Evolutionary conservation across 2,797 vertebrate genomes (phyloP).

Genomic region (Propithecus deckenii): DNA sequence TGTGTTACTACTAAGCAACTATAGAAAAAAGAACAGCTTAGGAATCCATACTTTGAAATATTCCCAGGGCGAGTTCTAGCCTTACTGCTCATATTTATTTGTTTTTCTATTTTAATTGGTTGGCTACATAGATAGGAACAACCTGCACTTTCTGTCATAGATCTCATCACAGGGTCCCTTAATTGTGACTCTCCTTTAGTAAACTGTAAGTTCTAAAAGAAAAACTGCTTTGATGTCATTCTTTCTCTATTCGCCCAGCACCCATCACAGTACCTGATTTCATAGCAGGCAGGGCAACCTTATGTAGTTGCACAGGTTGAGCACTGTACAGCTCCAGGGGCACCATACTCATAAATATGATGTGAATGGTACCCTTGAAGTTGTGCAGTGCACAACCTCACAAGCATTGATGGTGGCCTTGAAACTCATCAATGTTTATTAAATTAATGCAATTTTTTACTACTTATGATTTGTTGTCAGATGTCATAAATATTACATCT

Average conservation of each 20-base stretch:
- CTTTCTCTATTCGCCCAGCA: not conserved
- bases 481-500: slow-evolving; percentile 42
- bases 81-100: not conserved
- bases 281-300: not conserved
- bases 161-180: not conserved
- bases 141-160: not conserved
- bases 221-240: not conserved
- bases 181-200: not conserved
- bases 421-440: slow-evolving; percentile 38
- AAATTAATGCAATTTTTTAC: slow-evolving; percentile 37
- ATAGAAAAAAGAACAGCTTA: not conserved
- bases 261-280: not conserved
- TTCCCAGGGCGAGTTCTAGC: not conserved
- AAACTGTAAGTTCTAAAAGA: not conserved
- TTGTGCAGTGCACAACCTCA: not conserved
- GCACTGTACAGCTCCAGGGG: not conserved
- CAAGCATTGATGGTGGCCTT: not conserved
- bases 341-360: not conserved
- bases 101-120: not conserved
- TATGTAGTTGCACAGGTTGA: not conserved
- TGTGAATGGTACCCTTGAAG: not conserved
- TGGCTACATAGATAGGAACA: not conserved
- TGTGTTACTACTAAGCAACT: not conserved
- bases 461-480: slow-evolving; percentile 43
- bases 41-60: not conserved